A percentile compares a stretch with the other conserved stretches of the same genome.
phyloP scores from a whole-genome alignment of 2,888 invertebrate species.

The Seladonia tumulorum region DNA sequence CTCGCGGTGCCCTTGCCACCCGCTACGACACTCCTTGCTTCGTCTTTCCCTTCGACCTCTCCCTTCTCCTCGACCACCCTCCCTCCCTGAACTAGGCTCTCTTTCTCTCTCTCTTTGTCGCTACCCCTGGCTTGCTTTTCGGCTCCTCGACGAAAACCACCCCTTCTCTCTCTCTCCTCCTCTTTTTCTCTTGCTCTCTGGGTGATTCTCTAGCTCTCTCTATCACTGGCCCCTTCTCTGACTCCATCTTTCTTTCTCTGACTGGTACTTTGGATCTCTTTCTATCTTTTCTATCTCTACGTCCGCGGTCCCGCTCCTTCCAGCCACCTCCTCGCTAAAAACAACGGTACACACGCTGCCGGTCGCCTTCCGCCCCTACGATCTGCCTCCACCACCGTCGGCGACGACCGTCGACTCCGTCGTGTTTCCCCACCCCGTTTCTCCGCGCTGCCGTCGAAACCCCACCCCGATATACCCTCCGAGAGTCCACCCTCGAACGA shows the following conservation, averaged over 20 bases:
- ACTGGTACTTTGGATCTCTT: neutral
- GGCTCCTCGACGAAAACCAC: no score
- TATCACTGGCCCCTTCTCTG: neutral
- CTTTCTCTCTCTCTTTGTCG: neutral
- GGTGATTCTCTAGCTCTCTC: no score
- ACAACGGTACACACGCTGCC: slow-evolving; percentile 51
- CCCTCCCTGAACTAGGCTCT: neutral
- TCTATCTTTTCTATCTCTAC: no score
- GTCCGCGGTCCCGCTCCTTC: slow-evolving; percentile 13
- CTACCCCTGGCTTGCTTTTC: no score
- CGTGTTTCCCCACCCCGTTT: neutral
- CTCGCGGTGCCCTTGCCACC: slow-evolving; percentile 34
- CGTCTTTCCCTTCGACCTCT: slow-evolving; percentile 11
- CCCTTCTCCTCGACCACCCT: neutral
- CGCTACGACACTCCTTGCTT: slow-evolving; percentile 17
- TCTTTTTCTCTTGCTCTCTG: no score
- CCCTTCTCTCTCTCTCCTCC: neutral
- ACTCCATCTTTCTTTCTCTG: neutral
- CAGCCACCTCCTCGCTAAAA: slow-evolving; percentile 32
- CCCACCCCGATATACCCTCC: slow-evolving; percentile 52
- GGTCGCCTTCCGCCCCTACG: slow-evolving; percentile 35
- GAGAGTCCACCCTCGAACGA: slow-evolving; percentile 49
- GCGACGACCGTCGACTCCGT: slow-evolving; percentile 24
- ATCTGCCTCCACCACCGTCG: slow-evolving; percentile 13
- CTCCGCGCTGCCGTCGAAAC: slow-evolving; percentile 13